Base-by-base conservation (phyloP, 2,888 invertebrate genomes). In the Athalia circularis region DNA sequence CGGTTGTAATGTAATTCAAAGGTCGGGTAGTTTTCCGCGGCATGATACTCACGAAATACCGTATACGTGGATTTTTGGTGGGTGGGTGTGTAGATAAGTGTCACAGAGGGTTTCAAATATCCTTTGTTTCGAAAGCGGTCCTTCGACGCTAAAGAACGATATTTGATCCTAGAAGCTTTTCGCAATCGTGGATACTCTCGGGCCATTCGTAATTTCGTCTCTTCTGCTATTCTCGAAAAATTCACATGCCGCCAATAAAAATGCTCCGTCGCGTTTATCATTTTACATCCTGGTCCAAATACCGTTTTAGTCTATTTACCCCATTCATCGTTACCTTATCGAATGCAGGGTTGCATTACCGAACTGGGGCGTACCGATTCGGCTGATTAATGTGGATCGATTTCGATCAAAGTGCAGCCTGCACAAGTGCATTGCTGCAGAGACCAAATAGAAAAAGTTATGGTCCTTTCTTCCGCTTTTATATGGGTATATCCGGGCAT, bases 301-400 rank as follows among this genome's bases (percentile, higher is more conserved):
- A 29, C 0, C 29, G 29, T 29, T 29, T 29, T 29, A 29, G 29
- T 29, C 29, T 29, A 29, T 29, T 29, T 29, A 29, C 29, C 29
- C 29, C 29, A 29, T 13, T 45, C 47, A 48, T 13, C 9, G 48
- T 65, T 13, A 47, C 48, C 11, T 48, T 48, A 65, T 48, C 65
- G 48, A 65, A 3, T 8, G 1, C 47, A 45, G 47, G 29, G 29
- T 2, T 29, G 29, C 29, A 29, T 29, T 29, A 29, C 29, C 29
- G 29, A 29, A 29, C 29, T 13, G 48, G 9, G 48, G 47, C 43
- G 68, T 29, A 29, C 29, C 13, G 43, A 68, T 54, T 29, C 50
- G 52, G 3, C n/a, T 54, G 68, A 68, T 68, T 43, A 54, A 54
- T 54, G 54, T 68, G 29, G 54, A 54, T 68, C 68, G 54, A 43